These are phyloP conservation scores for Hippolais icterina DNA, from an alignment of 2,113 vertebrate species.

Conservation along the genomic window DNA sequence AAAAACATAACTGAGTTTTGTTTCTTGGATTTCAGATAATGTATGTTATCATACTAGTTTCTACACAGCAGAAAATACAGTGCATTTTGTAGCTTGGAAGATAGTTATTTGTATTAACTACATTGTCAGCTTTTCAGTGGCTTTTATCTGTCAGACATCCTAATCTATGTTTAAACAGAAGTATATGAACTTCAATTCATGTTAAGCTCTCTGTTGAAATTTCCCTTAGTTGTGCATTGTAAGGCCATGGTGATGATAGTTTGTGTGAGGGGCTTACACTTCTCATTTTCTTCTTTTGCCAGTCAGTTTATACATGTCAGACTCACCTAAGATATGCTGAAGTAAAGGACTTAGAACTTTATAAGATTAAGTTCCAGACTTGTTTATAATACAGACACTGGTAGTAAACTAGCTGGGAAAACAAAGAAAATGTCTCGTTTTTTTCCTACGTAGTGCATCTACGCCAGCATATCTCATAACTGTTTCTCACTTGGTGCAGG, in stretches of 20 bases:
- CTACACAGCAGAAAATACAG: slow-evolving; percentile 6
- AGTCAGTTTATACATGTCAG: neutral
- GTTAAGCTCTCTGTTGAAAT: slow-evolving; percentile 70
- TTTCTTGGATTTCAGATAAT: slow-evolving; percentile 36
- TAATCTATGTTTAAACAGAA: slow-evolving; percentile 81
- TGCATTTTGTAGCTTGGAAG: slow-evolving; percentile 52
- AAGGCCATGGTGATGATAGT: neutral
- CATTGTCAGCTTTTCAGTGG: slow-evolving; percentile 73
- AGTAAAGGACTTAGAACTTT: neutral
- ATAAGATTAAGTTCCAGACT: neutral
- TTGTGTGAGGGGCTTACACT: neutral
- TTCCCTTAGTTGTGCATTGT: slow-evolving; percentile 59
- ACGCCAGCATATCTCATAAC: neutral
- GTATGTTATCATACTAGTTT: neutral
- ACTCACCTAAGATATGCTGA: neutral
- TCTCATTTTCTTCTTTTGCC: neutral
- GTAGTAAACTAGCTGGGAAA: neutral
- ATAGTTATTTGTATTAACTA: slow-evolving; percentile 75
- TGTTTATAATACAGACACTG: neutral
- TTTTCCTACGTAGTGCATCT: neutral
- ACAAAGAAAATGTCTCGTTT: neutral
- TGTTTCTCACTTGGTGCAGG: neutral
- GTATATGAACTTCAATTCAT: slow-evolving; percentile 73
- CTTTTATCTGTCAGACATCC: slow-evolving; percentile 75
- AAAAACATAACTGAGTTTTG: slow-evolving; percentile 4